Evolutionary conservation across 2,113 vertebrate genomes (phyloP), one percentile per base, ranked within the genome.

Genomic region (Choloepus hoffmanni): DNA sequence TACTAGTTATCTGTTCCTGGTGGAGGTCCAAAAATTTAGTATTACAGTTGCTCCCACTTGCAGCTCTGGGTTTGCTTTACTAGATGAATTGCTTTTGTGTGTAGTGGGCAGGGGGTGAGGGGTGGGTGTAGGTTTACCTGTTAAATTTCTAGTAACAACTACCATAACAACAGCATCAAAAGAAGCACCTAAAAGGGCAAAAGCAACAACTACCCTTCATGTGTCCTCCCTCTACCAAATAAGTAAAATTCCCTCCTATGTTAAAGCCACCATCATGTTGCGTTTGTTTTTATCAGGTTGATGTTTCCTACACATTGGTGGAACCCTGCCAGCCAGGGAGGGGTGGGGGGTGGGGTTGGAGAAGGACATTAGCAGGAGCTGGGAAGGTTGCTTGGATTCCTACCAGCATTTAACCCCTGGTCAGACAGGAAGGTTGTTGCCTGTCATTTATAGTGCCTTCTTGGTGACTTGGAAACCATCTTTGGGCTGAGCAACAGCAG

Each of bases 41-140:
- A 40, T 58, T 63, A 13, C 5, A 19, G 26, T 43, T 63, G 65
- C 82, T 89, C 87, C 58, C 40, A 21, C 11, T 53, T 48, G 48
- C 26, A 55, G 23, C 72, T 90, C 85, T 55, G n/a, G 89, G 73
- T 50, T 91, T 67, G 60, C 67, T 85, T 96, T 30, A 28, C 53
- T 36, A 76, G 70, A 36, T 63, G 40, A 33, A 84, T 85, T 84
- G 55, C 3, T 79, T 40, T 36, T 36, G 36, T 36, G 36, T 36
- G 36, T 36, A 36, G 36, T 36, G 36, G 36, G 36, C 36, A 36
- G 11, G 30, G 33, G 40, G 28, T 11, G 30, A 28, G 48, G 83
- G 43, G 23, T 24, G 18, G 40, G n/a, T 76, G 16, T 28, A 11
- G 26, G 36, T 36, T 78, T 81, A 48, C 28, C 68, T 65, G 16